Evolutionary conservation across 1,140 invertebrate genomes (phyloP).

Genomic region (Drosophila funebris): DNA sequence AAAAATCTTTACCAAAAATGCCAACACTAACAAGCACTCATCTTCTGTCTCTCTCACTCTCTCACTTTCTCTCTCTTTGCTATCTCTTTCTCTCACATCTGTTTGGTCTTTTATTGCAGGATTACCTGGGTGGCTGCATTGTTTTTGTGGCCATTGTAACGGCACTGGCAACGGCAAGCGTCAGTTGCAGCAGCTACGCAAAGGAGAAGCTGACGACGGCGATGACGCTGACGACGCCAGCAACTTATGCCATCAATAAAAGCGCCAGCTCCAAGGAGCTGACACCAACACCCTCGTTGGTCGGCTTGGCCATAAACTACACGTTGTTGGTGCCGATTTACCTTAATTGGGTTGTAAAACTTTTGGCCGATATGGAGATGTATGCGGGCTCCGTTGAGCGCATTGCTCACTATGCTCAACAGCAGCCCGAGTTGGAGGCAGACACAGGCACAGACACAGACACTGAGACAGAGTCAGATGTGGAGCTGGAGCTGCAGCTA

Average conservation of each 20-base stretch:
- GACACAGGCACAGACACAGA: background rate
- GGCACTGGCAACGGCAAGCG: constrained; percentile 85
- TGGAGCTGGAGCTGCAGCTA: background rate
- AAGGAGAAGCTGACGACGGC: background rate
- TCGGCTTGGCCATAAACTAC: constrained; percentile 91
- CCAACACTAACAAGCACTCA: constrained; percentile 51
- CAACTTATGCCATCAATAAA: constrained; percentile 72
- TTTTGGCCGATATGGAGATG: constrained; percentile 91
- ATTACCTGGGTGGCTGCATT: constrained; percentile 91
- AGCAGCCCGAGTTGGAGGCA: background rate
- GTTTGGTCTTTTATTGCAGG: constrained; percentile 85
- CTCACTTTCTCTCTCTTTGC: background rate
- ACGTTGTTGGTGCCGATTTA: constrained; percentile 92
- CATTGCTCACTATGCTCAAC: constrained; percentile 86
- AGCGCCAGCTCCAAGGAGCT: constrained; percentile 44
- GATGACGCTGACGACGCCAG: constrained; percentile 24
- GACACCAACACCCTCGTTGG: constrained; percentile 86
- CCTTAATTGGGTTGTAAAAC: constrained; percentile 92
- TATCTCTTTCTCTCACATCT: background rate
- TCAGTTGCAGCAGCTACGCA: constrained; percentile 73
- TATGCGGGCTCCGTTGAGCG: constrained; percentile 91
- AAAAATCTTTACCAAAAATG: constrained; percentile 41
- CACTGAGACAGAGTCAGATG: background rate
- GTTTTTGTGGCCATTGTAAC: constrained; percentile 89
- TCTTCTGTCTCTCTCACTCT: background rate